Conservation (phyloP, 2,113 vertebrate genomes). For the Hyaena hyaena region DNA sequence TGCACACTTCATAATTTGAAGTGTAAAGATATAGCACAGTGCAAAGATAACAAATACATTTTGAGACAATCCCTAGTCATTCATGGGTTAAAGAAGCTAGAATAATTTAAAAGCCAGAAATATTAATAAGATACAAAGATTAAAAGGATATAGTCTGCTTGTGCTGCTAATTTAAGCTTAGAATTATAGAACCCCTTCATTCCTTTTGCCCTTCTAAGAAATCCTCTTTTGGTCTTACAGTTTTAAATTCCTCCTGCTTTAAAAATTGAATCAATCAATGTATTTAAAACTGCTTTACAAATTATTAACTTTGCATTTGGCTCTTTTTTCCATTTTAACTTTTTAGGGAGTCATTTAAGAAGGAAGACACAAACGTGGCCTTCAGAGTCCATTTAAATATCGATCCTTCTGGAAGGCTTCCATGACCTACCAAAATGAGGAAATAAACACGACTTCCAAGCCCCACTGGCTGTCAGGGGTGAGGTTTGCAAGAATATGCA, state of each 20-base stretch:
- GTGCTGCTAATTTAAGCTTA: not conserved
- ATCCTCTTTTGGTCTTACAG: not conserved
- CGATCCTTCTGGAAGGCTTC: not conserved
- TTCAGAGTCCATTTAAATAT: not conserved
- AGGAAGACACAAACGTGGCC: not conserved
- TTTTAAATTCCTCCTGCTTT: constrained; percentile 20
- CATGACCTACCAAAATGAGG: not conserved
- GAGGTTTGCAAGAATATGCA: not conserved
- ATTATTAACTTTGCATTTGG: not conserved
- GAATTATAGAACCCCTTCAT: not conserved
- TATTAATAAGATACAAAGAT: not conserved
- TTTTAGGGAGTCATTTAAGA: not conserved
- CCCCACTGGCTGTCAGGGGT: not conserved
- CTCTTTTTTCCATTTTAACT: constrained; percentile 2
- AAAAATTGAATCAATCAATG: not conserved
- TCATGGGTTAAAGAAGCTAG: not conserved
- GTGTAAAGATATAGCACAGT: not conserved
- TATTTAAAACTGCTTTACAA: constrained; percentile 5
- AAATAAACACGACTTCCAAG: not conserved
- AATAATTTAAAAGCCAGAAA: constrained; percentile 21
- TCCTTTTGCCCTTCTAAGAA: not conserved
- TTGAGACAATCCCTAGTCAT: not conserved
- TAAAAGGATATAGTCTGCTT: not conserved
- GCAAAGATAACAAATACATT: not conserved
- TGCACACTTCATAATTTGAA: not conserved